Evolutionary conservation across 2,797 vertebrate species (phyloP).

Genomic region (Alauda arvensis): DNA sequence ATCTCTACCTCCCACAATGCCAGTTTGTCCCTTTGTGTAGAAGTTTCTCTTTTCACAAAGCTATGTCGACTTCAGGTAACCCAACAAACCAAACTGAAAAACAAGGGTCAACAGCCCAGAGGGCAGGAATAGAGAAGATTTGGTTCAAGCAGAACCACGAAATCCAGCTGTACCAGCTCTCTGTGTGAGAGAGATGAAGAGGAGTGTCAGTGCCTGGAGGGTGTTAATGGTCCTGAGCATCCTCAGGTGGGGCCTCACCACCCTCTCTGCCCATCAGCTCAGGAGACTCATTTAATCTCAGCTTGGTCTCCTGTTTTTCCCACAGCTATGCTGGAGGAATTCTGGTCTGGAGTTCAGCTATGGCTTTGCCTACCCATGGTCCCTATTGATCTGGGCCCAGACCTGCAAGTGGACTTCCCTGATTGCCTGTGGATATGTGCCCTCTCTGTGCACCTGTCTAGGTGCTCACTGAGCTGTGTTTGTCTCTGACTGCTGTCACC

Average conservation of each 20-base stretch:
- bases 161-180: background rate
- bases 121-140: background rate
- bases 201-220: background rate
- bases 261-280: background rate
- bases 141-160: background rate
- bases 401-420: background rate
- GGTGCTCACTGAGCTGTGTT: background rate
- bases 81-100: background rate
- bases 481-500: background rate
- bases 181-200: background rate
- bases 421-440: rapidly evolving
- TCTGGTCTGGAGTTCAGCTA: background rate
- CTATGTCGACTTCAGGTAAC: background rate
- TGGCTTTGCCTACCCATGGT: rapidly evolving
- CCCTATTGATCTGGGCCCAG: no score
- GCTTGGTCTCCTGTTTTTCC: rapidly evolving
- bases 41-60: background rate
- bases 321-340: background rate
- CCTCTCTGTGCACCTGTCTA: background rate
- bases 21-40: background rate
- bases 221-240: background rate
- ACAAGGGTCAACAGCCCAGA: background rate
- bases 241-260: background rate
- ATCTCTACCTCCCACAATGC: background rate
- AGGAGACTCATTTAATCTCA: background rate